phyloP scores from a whole-genome alignment of 2,113 vertebrate species.

The Onychostoma macrolepis region DNA sequence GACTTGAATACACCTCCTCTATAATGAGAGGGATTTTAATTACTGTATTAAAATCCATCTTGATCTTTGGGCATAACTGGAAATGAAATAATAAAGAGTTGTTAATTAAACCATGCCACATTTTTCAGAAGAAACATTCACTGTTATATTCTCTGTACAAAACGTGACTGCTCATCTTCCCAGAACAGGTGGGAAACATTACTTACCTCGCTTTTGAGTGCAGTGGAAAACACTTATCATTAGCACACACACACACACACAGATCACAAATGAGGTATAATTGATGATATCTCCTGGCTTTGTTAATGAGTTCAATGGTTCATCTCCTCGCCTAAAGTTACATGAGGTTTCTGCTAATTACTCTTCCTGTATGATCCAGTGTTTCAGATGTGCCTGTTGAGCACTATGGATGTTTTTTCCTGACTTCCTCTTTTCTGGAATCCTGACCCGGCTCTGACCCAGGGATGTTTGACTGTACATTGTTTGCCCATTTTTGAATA shows the following conservation, averaged over 20 bases:
- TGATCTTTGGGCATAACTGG: not conserved
- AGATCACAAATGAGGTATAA: conserved; percentile 14
- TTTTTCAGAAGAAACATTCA: not conserved
- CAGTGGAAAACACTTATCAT: conserved; percentile 17
- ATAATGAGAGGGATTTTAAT: not conserved
- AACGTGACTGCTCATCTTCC: not conserved
- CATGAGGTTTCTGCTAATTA: conserved; percentile 42
- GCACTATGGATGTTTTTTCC: conserved; percentile 35
- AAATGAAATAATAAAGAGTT: not conserved
- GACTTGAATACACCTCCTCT: not conserved
- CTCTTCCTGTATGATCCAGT: conserved; percentile 33
- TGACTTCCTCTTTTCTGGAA: conserved; percentile 23
- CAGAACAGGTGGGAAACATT: conserved; percentile 26
- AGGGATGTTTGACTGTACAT: conserved; percentile 15
- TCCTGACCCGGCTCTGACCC: conserved; percentile 3
- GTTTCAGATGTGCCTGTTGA: conserved; percentile 25
- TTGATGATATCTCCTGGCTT: conserved; percentile 16
- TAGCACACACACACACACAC: not conserved
- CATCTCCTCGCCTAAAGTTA: conserved; percentile 25
- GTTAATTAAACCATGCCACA: not conserved
- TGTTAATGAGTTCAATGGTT: conserved; percentile 23
- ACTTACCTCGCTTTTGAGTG: not conserved
- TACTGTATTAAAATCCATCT: not conserved
- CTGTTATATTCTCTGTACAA: not conserved
- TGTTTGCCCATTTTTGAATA: conserved; percentile 21